These are phyloP conservation scores for Stratiomys singularior DNA, from an alignment of 2,888 invertebrate genomes.

Conservation along the genomic window DNA sequence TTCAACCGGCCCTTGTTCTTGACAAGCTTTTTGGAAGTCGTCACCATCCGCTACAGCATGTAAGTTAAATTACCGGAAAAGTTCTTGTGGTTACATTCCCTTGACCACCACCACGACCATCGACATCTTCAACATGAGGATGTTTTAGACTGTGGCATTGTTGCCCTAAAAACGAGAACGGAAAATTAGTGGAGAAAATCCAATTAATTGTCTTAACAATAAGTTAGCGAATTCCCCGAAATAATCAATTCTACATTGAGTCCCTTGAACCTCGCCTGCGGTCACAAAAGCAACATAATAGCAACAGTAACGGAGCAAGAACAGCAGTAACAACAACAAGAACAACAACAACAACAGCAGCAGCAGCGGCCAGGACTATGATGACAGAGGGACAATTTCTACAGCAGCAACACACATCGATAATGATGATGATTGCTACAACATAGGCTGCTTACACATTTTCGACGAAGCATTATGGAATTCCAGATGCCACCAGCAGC, in stretches of 20 bases:
- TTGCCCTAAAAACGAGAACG: background rate
- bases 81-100: conserved; percentile 15
- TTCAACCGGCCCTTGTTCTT: too few species aligned
- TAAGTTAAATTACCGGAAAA: conserved; percentile 35
- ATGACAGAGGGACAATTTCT: background rate
- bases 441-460: conserved; percentile 1
- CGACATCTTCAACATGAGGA: background rate
- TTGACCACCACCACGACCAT: conserved; percentile 15
- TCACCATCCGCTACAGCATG: background rate
- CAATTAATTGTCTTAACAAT: conserved; percentile 43
- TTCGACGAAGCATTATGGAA: background rate
- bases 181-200: conserved; percentile 36
- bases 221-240: conserved; percentile 35
- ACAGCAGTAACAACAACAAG: too few species aligned
- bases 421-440: conserved; percentile 14
- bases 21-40: too few species aligned
- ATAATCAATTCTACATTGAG: conserved; percentile 38
- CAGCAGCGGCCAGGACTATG: background rate
- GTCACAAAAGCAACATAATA: background rate
- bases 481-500: conserved; percentile 18
- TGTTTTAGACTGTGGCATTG: background rate
- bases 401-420: background rate
- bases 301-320: background rate
- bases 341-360: too few species aligned
- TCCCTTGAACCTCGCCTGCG: background rate